A percentile compares a stretch with the other conserved stretches of the same genome.
These are phyloP conservation scores for Benthosema pterotum DNA, from an alignment of 2,797 vertebrate genomes.

Conservation along the genomic window DNA sequence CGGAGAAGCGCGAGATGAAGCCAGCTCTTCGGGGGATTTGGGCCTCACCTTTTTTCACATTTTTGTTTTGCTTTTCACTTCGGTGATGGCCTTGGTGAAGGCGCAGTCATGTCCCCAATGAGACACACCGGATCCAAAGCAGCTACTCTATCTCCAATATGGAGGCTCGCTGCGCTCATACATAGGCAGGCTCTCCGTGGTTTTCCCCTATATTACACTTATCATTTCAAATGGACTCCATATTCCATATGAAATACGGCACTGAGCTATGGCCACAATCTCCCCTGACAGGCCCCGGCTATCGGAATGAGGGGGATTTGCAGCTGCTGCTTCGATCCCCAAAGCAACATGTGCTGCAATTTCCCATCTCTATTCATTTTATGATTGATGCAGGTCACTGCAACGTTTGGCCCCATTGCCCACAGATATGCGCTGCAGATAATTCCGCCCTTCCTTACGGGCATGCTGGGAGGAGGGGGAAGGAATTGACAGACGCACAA, in stretches of 20 bases:
- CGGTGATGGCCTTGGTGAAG: conserved; percentile 55
- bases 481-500: conserved; percentile 34
- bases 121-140: conserved; percentile 9
- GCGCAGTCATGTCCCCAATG: conserved; percentile 58
- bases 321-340: conserved; percentile 29
- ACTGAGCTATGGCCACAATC: conserved; percentile 32
- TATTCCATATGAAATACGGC: conserved; percentile 45
- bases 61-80: conserved; percentile 19
- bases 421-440: conserved; percentile 39
- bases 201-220: conserved; percentile 52
- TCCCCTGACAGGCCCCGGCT: conserved; percentile 16
- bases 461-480: conserved; percentile 6
- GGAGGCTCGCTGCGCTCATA: conserved; percentile 1
- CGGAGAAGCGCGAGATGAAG: conserved; percentile 35
- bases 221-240: conserved; percentile 59
- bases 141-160: conserved; percentile 32
- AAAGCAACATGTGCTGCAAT: conserved; percentile 49
- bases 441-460: conserved; percentile 38
- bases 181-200: conserved; percentile 39
- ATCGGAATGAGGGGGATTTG: conserved; percentile 42
- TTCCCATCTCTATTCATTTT: conserved; percentile 59
- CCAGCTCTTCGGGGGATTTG: conserved; percentile 23
- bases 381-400: conserved; percentile 69
- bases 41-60: conserved; percentile 34
- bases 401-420: conserved; percentile 34